Evolutionary conservation across 2,888 invertebrate species (phyloP), one percentile per base, ranked within the genome.

Genomic region (Sarcophaga rosellei): DNA sequence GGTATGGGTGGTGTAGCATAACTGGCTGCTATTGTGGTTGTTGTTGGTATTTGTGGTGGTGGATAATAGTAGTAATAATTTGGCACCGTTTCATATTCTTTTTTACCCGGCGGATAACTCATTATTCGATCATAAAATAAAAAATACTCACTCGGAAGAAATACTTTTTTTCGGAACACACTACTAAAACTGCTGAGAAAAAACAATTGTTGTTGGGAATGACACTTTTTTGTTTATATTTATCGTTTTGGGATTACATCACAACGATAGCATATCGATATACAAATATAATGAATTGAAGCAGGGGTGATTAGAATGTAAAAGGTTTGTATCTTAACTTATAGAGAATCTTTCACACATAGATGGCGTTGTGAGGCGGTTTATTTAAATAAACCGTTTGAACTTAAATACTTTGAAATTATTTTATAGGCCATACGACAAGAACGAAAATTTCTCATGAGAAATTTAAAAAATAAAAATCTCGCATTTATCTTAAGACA

Each of bases 11-110:
- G n/a, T 12, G 78, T 25, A 4, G 44, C 75, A 20, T 85, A 25
- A 59, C 72, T 81, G 15, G 85, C 68, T 25, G 84, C 61, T 4
- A 70, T 63, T 88, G 45, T 90, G 87, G 87, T 89, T 88, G 23
- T 89, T 88, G 23, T 23, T 35, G 81, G 61, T 23, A 85, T 53
- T 69, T 76, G 66, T 11, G 91, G 90, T 17, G 91, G 91, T 35
- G 91, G 90, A 89, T 91, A 90, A 6, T 66, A 78, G 62, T 81
- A 80, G 17, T 77, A 80, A 44, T 81, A 82, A 45, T 81, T 86
- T n/a, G 77, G 59, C 1, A 57, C 21, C 8, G 45, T 1, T 0
- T 81, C 81, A 53, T 78, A 73, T 23, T 81, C 73, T 35, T 69
- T 77, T 45, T 69, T 85, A 12, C 44, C 11, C 17, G 23, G 63